These are phyloP conservation scores for Vanessa atalanta DNA, from an alignment of 1,140 invertebrate species.

Conservation along the genomic window DNA sequence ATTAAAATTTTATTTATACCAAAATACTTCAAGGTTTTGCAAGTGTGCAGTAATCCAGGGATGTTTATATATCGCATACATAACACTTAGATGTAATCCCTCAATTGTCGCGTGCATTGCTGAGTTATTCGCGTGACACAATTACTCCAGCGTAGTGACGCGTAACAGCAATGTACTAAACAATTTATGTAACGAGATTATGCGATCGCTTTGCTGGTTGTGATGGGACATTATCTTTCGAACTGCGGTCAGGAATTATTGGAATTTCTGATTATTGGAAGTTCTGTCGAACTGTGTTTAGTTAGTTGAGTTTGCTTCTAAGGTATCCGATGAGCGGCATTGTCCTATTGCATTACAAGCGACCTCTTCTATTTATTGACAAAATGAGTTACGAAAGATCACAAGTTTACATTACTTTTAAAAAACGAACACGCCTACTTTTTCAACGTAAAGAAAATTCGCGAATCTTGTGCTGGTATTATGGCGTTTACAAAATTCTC, in stretches of 20 bases:
- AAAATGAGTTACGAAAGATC: too few relatives aligned
- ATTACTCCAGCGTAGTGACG: constrained; percentile 38
- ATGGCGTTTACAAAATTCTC: background rate
- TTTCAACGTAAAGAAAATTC: background rate
- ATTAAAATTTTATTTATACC: too few relatives aligned
- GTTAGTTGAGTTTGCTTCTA: background rate
- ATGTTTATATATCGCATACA: constrained; percentile 27
- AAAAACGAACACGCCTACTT: background rate
- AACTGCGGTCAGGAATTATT: constrained; percentile 2
- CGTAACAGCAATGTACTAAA: constrained; percentile 31
- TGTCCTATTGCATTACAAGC: background rate
- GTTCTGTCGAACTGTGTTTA: constrained; percentile 9
- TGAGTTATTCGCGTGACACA: constrained; percentile 38
- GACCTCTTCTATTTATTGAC: background rate
- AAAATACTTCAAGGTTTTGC: background rate
- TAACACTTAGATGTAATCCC: constrained; percentile 31
- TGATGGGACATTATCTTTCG: constrained; percentile 17
- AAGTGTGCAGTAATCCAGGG: background rate
- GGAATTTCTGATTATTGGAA: constrained; percentile 5
- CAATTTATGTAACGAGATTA: constrained; percentile 36
- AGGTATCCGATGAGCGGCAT: background rate
- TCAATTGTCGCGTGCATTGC: constrained; percentile 33
- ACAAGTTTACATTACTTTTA: background rate
- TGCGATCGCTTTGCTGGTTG: constrained; percentile 14
- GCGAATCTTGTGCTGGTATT: background rate